These are phyloP conservation scores for Hippotragus niger DNA, from an alignment of 2,113 vertebrate species.

Conservation along the genomic window DNA sequence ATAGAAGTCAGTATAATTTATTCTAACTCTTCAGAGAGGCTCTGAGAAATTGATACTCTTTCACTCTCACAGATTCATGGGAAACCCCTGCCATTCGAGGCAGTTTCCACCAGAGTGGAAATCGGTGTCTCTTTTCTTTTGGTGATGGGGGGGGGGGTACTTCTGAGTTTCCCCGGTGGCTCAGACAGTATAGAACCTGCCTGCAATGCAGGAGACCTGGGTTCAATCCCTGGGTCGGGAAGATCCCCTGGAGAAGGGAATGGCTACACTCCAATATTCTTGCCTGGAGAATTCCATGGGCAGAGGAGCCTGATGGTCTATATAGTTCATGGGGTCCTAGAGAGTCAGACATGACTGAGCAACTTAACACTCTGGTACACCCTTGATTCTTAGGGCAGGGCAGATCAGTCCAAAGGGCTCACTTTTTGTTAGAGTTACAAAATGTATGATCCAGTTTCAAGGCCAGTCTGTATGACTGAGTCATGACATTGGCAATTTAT, in stretches of 20 bases:
- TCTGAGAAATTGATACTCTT: background rate
- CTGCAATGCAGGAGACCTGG: background rate
- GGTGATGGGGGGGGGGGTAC: accelerated
- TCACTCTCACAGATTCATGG: background rate
- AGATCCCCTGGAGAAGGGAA: background rate
- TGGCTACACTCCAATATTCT: background rate
- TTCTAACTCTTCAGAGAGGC: background rate
- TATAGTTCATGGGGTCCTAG: background rate
- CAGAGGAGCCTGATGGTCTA: background rate
- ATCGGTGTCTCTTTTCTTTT: background rate
- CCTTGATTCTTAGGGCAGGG: background rate
- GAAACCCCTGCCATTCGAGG: background rate
- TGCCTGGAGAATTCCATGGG: background rate
- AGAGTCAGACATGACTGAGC: background rate
- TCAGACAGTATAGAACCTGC: background rate
- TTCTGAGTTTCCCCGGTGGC: background rate
- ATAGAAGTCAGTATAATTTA: background rate
- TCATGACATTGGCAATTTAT: background rate
- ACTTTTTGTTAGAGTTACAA: background rate
- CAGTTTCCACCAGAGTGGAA: background rate
- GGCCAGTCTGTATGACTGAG: background rate
- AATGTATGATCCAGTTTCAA: background rate
- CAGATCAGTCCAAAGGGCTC: background rate
- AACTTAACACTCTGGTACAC: background rate
- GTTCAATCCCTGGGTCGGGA: background rate